Evolutionary conservation across 2,113 vertebrate species (phyloP).

Genomic region (Donacobius atricapilla): DNA sequence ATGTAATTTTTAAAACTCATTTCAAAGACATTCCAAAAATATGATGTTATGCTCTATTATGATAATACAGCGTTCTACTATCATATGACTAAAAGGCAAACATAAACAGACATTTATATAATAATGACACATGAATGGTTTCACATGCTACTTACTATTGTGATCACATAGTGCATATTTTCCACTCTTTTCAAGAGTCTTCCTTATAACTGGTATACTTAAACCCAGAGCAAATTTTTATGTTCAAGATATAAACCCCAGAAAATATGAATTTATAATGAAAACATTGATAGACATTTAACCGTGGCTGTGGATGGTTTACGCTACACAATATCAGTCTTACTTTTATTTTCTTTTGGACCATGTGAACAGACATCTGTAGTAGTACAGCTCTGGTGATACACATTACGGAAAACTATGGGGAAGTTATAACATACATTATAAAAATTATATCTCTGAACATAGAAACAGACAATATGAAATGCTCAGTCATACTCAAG

Average conservation of each 20-base stretch:
- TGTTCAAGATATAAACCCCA: neutral
- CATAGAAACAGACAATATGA: neutral
- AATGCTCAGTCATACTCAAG: neutral
- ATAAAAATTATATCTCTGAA: neutral
- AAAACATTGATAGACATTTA: constrained; percentile 20
- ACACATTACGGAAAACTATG: neutral
- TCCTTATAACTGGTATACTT: neutral
- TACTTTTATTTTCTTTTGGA: constrained; percentile 34
- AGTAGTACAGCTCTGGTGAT: neutral
- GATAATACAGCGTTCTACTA: neutral
- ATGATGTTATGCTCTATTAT: neutral
- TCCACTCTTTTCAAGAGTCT: neutral
- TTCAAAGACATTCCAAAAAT: neutral
- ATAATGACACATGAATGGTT: neutral
- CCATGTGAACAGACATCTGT: neutral
- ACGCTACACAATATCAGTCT: neutral
- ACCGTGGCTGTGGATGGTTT: neutral
- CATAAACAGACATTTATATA: neutral
- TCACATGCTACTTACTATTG: neutral
- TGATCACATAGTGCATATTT: neutral
- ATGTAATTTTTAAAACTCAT: neutral
- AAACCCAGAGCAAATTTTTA: constrained; percentile 12
- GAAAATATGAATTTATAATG: constrained; percentile 28
- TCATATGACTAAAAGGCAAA: neutral
- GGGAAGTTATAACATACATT: neutral